Evolutionary conservation across 2,888 invertebrate genomes (phyloP).

Genomic region (Cantharis rufa): DNA sequence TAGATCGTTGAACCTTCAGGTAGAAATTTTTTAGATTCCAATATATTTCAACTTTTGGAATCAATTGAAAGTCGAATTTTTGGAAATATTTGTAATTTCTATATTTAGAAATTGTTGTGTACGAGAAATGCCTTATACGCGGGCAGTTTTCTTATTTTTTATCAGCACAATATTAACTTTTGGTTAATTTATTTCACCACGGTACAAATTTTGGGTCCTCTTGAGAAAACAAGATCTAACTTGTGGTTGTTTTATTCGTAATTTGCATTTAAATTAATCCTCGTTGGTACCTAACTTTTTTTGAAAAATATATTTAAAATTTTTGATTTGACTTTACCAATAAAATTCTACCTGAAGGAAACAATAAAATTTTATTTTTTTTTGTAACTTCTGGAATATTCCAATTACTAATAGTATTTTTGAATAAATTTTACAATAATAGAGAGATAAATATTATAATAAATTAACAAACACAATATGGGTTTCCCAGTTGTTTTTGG

Average conservation of each 20-base stretch:
- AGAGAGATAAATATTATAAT: background rate
- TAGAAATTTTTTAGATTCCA: background rate
- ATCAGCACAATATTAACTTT: background rate
- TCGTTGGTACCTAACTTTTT: background rate
- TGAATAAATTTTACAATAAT: background rate
- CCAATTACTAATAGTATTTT: background rate
- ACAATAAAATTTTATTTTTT: too few species aligned
- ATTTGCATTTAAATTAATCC: background rate
- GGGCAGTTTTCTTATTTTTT: background rate
- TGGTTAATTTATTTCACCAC: background rate
- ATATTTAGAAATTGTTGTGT: background rate
- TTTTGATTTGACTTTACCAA: background rate
- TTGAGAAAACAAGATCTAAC: background rate
- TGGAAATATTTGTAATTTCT: background rate
- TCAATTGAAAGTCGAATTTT: background rate
- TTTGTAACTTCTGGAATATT: too few species aligned
- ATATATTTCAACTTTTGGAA: background rate
- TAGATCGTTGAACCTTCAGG: background rate
- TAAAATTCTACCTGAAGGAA: too few species aligned
- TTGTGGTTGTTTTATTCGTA: background rate
- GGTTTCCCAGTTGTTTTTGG: too few species aligned
- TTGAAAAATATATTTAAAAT: background rate
- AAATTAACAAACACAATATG: too few species aligned
- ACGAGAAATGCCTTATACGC: background rate
- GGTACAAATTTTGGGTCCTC: background rate